Evolutionary conservation across 2,888 invertebrate genomes (phyloP).

Genomic region (Megalurothrips usitatus): DNA sequence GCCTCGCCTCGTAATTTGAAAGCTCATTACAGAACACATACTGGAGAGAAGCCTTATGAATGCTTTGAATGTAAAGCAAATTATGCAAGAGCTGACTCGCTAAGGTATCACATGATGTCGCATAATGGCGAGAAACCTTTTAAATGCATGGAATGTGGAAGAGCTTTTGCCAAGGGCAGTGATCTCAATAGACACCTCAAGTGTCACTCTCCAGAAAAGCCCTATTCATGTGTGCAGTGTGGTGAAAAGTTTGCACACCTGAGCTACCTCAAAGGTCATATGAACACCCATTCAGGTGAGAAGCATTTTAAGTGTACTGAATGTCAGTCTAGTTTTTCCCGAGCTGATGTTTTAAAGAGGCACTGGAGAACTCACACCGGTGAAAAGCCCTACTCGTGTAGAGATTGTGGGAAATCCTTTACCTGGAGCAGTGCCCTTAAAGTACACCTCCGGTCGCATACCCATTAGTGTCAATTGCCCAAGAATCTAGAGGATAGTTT

Average conservation of each 20-base stretch:
- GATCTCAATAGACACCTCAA: conserved; percentile 10
- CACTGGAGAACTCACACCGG: conserved; percentile 7
- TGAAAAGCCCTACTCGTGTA: background rate
- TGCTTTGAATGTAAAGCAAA: conserved; percentile 20
- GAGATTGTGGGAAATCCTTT: conserved; percentile 6
- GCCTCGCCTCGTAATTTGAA: conserved; percentile 4
- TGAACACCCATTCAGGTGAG: conserved; percentile 18
- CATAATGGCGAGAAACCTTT: background rate
- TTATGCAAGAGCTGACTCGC: conserved; percentile 10
- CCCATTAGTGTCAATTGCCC: no score
- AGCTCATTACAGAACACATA: conserved; percentile 3
- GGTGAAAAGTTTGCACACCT: conserved; percentile 1
- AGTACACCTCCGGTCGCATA: background rate
- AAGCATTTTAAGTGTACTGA: conserved; percentile 24
- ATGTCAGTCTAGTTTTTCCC: conserved; percentile 17
- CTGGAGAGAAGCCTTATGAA: conserved; percentile 5
- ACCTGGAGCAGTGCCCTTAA: conserved; percentile 1
- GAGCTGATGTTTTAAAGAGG: conserved; percentile 13
- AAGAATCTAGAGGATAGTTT: no score
- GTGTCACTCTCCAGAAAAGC: conserved; percentile 13
- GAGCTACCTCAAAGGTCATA: conserved; percentile 13
- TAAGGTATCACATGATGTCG: conserved; percentile 5
- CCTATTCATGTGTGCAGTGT: background rate
- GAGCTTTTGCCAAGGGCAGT: conserved; percentile 15
- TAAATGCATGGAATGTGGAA: conserved; percentile 12